Evolutionary conservation across 2,113 vertebrate genomes (phyloP), one percentile per base, ranked within the genome.

Genomic region (Hippocampus barbouri): DNA sequence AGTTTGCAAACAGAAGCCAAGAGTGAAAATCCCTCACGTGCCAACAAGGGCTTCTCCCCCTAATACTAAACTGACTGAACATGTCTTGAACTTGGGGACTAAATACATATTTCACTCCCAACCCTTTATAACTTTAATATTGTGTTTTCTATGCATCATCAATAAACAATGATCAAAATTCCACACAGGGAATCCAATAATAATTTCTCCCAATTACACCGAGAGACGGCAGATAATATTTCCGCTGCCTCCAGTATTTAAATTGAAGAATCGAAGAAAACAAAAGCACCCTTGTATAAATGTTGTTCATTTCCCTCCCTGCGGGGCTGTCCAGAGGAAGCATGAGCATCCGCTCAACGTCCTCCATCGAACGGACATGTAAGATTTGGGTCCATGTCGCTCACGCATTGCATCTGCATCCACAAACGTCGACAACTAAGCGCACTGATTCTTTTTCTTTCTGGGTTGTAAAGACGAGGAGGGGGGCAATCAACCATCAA

Each of bases 401-500:
- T 79, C 63, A 77, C 66, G 51, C 77, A 20, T 72, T 63, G 71
- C 72, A 79, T 88, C 85, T 74, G 74, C 6, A 8, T 80, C 47
- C 81, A 20, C 7, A 77, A 73, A 72, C 73, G 75, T 83, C 72
- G 70, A 76, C 43, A 68, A 68, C 68, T 67, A 47, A 74, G 66
- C 65, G 81, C 56, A 43, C 43, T 12, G 21, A 72, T 63, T 75
- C 18, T 66, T 82, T 81, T 77, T 70, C 61, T 69, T 67, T 74
- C 72, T 45, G 18, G 51, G 69, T 74, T 70, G 79, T 80, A 78
- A 70, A 80, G 69, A 72, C 20, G n/a, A 75, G 47, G 15, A 54
- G 66, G 45, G 45, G 45, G 38, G 47, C 86, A 85, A 83, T 85
- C 77, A 86, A 79, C 78, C 86, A 76, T 73, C 75, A 88, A 89